A percentile compares a stretch with the other conserved stretches of the same genome.
Conservation (phyloP, 2,797 vertebrate species). For the Alosa sapidissima region DNA sequence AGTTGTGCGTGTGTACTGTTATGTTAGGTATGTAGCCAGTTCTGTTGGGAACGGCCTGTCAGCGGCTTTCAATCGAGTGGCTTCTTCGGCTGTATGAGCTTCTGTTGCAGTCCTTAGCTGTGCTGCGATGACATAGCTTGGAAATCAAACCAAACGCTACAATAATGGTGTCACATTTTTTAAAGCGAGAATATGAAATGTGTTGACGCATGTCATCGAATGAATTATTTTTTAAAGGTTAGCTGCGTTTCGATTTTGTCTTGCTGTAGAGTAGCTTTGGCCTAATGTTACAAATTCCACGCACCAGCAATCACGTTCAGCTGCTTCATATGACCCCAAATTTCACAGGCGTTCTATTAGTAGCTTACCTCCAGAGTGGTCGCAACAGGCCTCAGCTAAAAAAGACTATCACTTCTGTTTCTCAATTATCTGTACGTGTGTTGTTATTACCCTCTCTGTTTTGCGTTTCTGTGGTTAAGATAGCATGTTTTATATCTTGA, state of each 20-base stretch:
- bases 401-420: not conserved
- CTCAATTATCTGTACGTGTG: not conserved
- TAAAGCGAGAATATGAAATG: not conserved
- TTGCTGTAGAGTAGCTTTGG: not conserved
- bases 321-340: not conserved
- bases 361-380: not conserved
- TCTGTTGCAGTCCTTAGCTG: not conserved
- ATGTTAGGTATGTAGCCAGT: constrained; percentile 72
- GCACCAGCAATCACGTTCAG: not conserved
- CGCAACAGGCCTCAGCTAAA: not conserved
- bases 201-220: not conserved
- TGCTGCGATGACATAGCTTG: not conserved
- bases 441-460: not conserved
- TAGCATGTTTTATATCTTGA: not conserved
- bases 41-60: constrained; percentile 50
- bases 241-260: not conserved
- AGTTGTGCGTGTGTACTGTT: constrained; percentile 75
- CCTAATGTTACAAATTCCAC: not conserved
- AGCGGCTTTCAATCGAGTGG: constrained; percentile 1
- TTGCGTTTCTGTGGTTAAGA: not conserved
- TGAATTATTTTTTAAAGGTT: not conserved
- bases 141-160: not conserved
- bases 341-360: not conserved
- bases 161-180: not conserved
- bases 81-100: constrained; percentile 1